Conservation (phyloP, 2,113 vertebrate species). For the Agelaius tricolor region DNA sequence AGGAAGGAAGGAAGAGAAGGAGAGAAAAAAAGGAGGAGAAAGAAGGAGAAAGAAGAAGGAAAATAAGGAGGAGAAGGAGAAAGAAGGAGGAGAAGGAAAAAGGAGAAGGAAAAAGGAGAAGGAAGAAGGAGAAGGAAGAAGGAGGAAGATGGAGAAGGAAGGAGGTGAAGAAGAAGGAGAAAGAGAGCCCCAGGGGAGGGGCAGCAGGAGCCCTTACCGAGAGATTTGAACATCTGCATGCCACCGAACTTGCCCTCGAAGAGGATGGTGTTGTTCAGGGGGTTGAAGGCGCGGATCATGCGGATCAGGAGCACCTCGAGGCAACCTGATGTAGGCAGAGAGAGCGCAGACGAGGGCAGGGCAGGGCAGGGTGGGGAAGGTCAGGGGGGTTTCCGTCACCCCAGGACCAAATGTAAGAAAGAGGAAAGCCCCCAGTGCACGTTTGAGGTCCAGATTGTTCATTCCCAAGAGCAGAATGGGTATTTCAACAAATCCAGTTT, state of each 20-base stretch:
- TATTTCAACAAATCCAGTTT: neutral
- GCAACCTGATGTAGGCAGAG: constrained; percentile 78
- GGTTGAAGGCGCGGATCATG: constrained; percentile 88
- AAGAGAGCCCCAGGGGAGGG: rapidly evolving
- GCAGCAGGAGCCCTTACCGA: constrained; percentile 73
- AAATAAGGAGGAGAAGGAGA: rapidly evolving
- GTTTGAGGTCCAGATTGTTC: constrained; percentile 6
- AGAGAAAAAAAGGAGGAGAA: too few relatives aligned
- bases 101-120: rapidly evolving
- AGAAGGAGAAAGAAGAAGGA: too few relatives aligned
- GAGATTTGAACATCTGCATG: constrained; percentile 85
- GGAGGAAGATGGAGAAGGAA: too few relatives aligned
- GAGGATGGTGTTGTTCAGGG: constrained; percentile 86
- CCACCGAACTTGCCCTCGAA: constrained; percentile 88
- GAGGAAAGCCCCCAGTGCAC: neutral
- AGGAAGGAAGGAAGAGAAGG: rapidly evolving
- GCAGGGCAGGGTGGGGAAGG: constrained; percentile 33
- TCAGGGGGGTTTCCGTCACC: constrained; percentile 16
- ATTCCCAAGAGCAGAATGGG: neutral
- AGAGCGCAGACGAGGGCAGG: constrained; percentile 37
- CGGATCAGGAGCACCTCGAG: constrained; percentile 89
- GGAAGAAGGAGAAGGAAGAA: too few relatives aligned
- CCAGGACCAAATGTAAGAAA: neutral
- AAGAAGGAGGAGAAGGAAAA: rapidly evolving
- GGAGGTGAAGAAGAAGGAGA: too few relatives aligned